Percentiles rank a stretch among this genome's conserved stretches.
phyloP scores from a whole-genome alignment of 1,140 invertebrate genomes.

The Drosophila varians region DNA sequence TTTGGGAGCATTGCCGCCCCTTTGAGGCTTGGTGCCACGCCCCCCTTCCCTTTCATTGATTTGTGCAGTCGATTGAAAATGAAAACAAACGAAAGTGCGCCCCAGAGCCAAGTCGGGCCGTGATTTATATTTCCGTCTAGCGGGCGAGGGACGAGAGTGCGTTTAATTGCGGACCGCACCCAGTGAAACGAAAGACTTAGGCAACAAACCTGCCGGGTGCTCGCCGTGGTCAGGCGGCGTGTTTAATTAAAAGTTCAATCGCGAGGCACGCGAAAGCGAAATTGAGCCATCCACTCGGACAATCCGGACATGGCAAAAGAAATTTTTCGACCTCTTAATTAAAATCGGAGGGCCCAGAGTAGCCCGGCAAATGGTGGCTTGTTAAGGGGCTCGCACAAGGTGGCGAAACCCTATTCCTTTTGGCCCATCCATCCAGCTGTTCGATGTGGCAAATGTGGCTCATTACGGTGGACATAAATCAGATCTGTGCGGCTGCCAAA shows the following conservation, averaged over 20 bases:
- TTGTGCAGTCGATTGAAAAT: slow-evolving; percentile 51
- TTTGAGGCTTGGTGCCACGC: slow-evolving; percentile 1
- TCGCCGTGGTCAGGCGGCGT: slow-evolving; percentile 1
- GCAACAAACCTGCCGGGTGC: slow-evolving; percentile 37
- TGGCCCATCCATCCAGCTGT: slow-evolving; percentile 8
- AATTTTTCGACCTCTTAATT: slow-evolving; percentile 5
- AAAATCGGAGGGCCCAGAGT: background rate
- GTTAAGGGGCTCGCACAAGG: background rate
- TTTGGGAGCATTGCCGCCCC: slow-evolving; percentile 7
- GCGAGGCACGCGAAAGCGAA: slow-evolving; percentile 31
- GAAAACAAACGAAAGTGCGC: slow-evolving; percentile 39
- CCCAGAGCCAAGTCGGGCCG: slow-evolving; percentile 6
- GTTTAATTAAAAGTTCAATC: slow-evolving; percentile 47
- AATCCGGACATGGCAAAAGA: background rate
- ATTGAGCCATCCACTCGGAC: slow-evolving; percentile 28
- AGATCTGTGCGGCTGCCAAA: slow-evolving; percentile 36
- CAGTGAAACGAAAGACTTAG: slow-evolving; percentile 18
- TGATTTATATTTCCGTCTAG: slow-evolving; percentile 49
- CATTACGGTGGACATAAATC: slow-evolving; percentile 42
- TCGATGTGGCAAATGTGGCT: slow-evolving; percentile 18
- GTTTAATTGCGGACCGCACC: slow-evolving; percentile 55
- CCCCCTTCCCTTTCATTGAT: slow-evolving; percentile 40
- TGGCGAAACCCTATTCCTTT: background rate
- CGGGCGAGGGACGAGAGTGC: slow-evolving; percentile 25
- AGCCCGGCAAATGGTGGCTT: background rate